Evolutionary conservation across 1,140 invertebrate genomes (phyloP), one percentile per base, ranked within the genome.

Genomic region (Lepidostoma basale): DNA sequence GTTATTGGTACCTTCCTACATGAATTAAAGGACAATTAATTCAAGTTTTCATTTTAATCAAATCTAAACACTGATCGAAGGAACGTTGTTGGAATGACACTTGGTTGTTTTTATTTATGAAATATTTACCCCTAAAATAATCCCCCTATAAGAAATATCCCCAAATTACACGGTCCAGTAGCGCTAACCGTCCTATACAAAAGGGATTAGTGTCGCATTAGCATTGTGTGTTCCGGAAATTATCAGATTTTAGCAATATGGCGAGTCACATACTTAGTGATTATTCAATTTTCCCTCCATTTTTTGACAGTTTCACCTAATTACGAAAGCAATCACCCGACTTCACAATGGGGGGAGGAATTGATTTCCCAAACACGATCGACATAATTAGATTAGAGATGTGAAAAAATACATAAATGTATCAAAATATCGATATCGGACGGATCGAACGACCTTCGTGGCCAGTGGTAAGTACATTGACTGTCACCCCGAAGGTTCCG

Each of bases 171-270:
- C 30, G 52, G 23, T 45, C 28, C 44, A 12, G 9, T 9, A 1
- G n/a, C n/a, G 23, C 56, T 59, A 60, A 62, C 30, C 42, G 16
- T 1, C 10, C 47, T 58, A 44, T 52, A 25, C 39, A 36, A 28
- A 67, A 14, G 16, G 62, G 67, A 69, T 69, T 69, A 69, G 67
- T 12, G 49, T 28, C 52, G 52, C 47, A 47, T 58, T 64, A 45
- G 58, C 62, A 60, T 63, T 64, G 67, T 52, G 67, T 69, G 60
- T 69, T 64, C 23, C 67, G 67, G 67, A 59, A 47, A 69, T 69
- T 58, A 69, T 68, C 52, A 18, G 52, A 36, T 39, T 44, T 52
- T n/a, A 10, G 66, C 67, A 68, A 68, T 68, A 68, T 68, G 67
- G 33, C 30, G 22, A 28, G 42, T 30, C 30, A 25, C 42, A 10